Percentiles rank a stretch among this genome's conserved stretches.
Evolutionary conservation across 2,888 invertebrate genomes (phyloP).

Genomic region (Drosophila ochracea): DNA sequence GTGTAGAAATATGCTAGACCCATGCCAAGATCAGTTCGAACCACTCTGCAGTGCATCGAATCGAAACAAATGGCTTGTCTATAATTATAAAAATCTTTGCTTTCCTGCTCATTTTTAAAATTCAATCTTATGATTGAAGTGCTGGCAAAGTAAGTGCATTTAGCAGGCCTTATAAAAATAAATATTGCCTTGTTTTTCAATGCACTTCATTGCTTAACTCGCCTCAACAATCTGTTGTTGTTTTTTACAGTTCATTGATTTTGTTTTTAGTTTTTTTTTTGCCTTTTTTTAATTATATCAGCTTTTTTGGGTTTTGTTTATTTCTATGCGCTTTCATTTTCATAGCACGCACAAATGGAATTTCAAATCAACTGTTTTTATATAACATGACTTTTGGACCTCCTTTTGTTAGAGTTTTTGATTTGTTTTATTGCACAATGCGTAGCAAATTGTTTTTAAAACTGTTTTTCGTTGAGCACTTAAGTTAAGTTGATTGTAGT

Average conservation of each 20-base stretch:
- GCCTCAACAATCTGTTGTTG: not conserved
- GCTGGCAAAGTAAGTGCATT: constrained; percentile 51
- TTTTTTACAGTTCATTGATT: constrained; percentile 28
- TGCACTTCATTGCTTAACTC: constrained; percentile 16
- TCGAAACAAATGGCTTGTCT: constrained; percentile 59
- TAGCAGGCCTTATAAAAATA: constrained; percentile 50
- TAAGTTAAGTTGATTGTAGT: constrained; percentile 35
- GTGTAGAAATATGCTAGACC: constrained; percentile 46
- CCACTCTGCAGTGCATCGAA: constrained; percentile 24
- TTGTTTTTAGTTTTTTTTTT: constrained; percentile 21
- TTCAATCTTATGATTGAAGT: constrained; percentile 63
- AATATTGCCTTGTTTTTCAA: not conserved
- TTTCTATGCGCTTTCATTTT: constrained; percentile 68
- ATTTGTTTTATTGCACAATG: constrained; percentile 20
- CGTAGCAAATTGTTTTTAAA: constrained; percentile 44
- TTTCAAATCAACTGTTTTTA: constrained; percentile 54
- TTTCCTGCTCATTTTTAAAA: constrained; percentile 47
- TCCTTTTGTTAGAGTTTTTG: constrained; percentile 15
- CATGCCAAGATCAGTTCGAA: constrained; percentile 54
- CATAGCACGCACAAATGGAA: constrained; percentile 56
- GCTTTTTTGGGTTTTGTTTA: constrained; percentile 28
- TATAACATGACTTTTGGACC: constrained; percentile 39
- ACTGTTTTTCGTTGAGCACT: constrained; percentile 16
- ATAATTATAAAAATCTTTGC: constrained; percentile 63
- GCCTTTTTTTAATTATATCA: constrained; percentile 36